Base-by-base conservation (phyloP, 92 coral and sea anemone genomes). In the Heteractis magnifica region DNA sequence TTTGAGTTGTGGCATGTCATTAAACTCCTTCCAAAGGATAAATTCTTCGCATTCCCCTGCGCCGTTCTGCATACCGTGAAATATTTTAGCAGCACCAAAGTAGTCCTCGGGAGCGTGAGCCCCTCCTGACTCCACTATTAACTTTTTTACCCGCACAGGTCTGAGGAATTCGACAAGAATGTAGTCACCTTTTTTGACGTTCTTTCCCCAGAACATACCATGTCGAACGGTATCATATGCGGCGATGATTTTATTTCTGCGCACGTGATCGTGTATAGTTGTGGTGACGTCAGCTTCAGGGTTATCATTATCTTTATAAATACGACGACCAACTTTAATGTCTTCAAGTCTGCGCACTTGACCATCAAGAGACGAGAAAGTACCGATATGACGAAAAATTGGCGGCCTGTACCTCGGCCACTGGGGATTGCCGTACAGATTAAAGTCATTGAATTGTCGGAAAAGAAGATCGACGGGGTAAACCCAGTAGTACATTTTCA, bases 401-500 rank as follows among this genome's bases (percentile, higher is more conserved):
- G 93, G 91, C 20, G 89, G 86, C 56, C 60, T 56, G 44, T 87
- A 75, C 11, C 81, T 77, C 52, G 88, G 87, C 79, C 70, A 80
- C 13, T 55, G 51, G 49, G 88, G 90, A 58, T 87, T 90, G 14
- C 95, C 95, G 70, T 90, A 72, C 70, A 92, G 83, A 64, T 85
- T 81, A 49, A 92, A 81, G 49, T 89, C 93, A 20, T 86, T 86
- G 78, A 75, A 92, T 1, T 87, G 91, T 60, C 95, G 89, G 74
- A 82, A 87, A 65, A 92, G 52, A 16, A 90, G 64, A 55, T 92
- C 95, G 9, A 92, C 90, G 21, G 95, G 95, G 77, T 75, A 87
- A 56, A 90, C 79, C 95, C 95, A 92, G 72, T 82, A 90, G 65
- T 90, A 92, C 86, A 85, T 92, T 62, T 76, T 85, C 4, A 92